Base-by-base conservation (phyloP, 2,797 vertebrate genomes). In the Gadopsis marmoratus region DNA sequence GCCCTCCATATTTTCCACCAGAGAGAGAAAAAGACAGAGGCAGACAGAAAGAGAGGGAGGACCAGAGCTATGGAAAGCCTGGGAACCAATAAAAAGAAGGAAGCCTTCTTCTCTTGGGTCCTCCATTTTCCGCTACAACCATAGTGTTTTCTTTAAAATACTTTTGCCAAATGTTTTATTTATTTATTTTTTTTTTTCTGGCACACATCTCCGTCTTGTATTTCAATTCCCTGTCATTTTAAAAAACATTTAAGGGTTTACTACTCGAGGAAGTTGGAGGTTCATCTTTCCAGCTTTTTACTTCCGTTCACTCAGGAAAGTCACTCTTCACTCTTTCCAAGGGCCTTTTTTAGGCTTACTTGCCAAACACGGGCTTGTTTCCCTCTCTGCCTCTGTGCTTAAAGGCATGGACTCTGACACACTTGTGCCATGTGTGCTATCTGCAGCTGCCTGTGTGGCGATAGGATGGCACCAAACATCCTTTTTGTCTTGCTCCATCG, bases 381-480 rank as follows among this genome's bases (percentile, higher is more conserved):
- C 53, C 71, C 78, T 60, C 78, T 60, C 63, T 75, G 35, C 81
- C 70, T 58, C 67, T 47, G 51, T 17, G 91, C 90, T 91, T 74
- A 35, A 91, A 93, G 92, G 88, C 92, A 89, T 53, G 78, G 76
- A 74, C 84, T 72, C 47, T 37, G 81, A 87, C 87, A 72, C 80
- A 54, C 82, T 80, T 74, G 82, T 74, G 82, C 91, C 88, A 79
- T 91, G 80, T 84, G 83, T 60, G 85, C 83, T 88, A 91, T 94
- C 93, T 91, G 85, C 90, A 93, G 91, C 90, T 88, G 91, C 88
- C 81, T 91, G 90, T 89, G 92, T 91, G 91, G 90, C 0, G 93
- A 94, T 94, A 92, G 88, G 70, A 86, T 87, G 90, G 91, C 91
- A 88, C 76, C 83, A 59, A 83, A 72, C 81, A 48, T 72, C 69